Evolutionary conservation across 1,140 invertebrate species (phyloP).

Genomic region (Diachasmimorpha longicaudata): DNA sequence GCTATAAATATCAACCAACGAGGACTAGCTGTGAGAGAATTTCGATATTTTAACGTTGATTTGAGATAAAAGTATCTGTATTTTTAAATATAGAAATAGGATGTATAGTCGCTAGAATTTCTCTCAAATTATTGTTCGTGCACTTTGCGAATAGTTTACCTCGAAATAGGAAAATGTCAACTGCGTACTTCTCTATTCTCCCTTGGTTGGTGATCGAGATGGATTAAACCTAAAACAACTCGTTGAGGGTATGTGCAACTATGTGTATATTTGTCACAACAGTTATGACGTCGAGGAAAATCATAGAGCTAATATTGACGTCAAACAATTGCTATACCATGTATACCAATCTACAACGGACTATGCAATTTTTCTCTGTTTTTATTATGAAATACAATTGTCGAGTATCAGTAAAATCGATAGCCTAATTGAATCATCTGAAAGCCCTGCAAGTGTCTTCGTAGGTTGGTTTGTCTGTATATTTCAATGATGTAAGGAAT

Average conservation of each 20-base stretch:
- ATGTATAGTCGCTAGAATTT: not conserved
- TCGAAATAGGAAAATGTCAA: not conserved
- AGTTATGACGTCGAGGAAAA: not conserved
- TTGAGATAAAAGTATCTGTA: no score
- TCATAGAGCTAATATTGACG: not conserved
- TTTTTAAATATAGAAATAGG: no score
- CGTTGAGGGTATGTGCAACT: not conserved
- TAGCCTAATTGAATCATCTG: slow-evolving; percentile 29
- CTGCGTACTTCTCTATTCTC: not conserved
- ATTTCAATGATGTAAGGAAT: no score
- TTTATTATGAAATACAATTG: not conserved
- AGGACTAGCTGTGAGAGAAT: no score
- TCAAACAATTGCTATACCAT: not conserved
- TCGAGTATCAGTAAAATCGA: slow-evolving; percentile 14
- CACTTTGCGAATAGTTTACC: not conserved
- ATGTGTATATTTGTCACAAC: not conserved
- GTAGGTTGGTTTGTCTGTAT: not conserved
- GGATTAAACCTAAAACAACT: not conserved
- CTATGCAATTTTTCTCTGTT: not conserved
- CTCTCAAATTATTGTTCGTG: not conserved
- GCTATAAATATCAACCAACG: no score
- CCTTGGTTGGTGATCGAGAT: not conserved
- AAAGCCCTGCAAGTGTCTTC: not conserved
- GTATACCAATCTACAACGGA: not conserved
- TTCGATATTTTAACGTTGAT: no score